A percentile compares a stretch with the other conserved stretches of the same genome.
phyloP scores from a whole-genome alignment of 2,113 vertebrate species.

The Haemorhous mexicanus region DNA sequence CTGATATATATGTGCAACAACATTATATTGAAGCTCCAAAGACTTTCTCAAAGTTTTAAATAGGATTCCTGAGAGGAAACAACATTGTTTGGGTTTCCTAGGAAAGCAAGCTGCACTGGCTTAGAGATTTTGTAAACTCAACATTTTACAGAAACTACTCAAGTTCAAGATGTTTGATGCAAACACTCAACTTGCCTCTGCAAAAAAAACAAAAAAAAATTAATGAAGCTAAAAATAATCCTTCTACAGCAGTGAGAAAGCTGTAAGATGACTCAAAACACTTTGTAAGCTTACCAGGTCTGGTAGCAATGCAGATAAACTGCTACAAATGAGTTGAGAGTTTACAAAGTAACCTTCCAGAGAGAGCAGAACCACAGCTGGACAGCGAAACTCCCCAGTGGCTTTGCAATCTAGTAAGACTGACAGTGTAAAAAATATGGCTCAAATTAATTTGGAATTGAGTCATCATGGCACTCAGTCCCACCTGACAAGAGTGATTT shows the following conservation, averaged over 20 bases:
- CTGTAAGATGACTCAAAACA: not conserved
- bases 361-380: not conserved
- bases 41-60: not conserved
- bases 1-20: not conserved
- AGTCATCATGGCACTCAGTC: not conserved
- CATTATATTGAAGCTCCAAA: not conserved
- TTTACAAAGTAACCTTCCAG: not conserved
- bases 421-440: not conserved
- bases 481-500: not conserved
- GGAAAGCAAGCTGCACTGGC: not conserved
- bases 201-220: not conserved
- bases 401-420: not conserved
- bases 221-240: not conserved
- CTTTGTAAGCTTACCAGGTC: not conserved
- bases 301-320: not conserved
- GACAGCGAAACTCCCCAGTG: not conserved
- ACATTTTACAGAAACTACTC: not conserved
- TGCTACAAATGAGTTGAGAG: not conserved
- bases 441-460: not conserved
- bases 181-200: not conserved
- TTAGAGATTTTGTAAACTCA: not conserved
- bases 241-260: not conserved
- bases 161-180: not conserved
- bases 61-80: not conserved
- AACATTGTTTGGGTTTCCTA: not conserved